Evolutionary conservation across 1,140 invertebrate genomes (phyloP), one percentile per base, ranked within the genome.

Genomic region (Plutomurus gul): DNA sequence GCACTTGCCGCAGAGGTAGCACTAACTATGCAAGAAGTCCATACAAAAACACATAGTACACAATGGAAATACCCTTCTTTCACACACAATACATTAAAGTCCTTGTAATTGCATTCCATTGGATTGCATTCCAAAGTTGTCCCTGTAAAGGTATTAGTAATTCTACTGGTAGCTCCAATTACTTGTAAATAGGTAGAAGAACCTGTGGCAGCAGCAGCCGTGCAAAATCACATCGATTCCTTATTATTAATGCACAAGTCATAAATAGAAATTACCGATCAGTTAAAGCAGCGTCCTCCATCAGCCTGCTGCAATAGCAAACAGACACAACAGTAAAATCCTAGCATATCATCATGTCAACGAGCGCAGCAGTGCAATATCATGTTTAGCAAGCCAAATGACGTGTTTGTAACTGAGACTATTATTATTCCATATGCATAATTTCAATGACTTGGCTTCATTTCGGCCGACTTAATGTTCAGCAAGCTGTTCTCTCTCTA

Each of bases 51-150:
- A 2, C 11, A 43, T n/a, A 13, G 11, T 10, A 43, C 39, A n/a
- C 39, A 13, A 7, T 43, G 39, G 39, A 43, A 10, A 43, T 43
- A 43, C 39, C 2, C 2, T 43, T n/a, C 2, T 43, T 43, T 43
- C 37, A 39, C 37, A 39, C 37, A 39, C 37, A 36, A 65, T 65
- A 60, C 10, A 13, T 65, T 65, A n/a, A 65, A 13, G 36, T 65
- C 56, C 56, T 65, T 65, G 56, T 65, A 65, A 65, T 65, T 65
- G 16, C 11, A 33, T 65, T 65, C 30, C 30, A 16, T n/a, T n/a
- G 56, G 13, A 65, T 65, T 16, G 10, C 30, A 65, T 65, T 27
- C 56, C 56, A 65, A 7, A 65, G 30, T 33, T 65, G 56, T 65
- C 56, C 56, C 27, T 65, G 22, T 65, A 27, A 43, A 43, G 16